A percentile compares a stretch with the other conserved stretches of the same genome.
phyloP scores from a whole-genome alignment of 2,113 vertebrate genomes.

The Grantiella picta region DNA sequence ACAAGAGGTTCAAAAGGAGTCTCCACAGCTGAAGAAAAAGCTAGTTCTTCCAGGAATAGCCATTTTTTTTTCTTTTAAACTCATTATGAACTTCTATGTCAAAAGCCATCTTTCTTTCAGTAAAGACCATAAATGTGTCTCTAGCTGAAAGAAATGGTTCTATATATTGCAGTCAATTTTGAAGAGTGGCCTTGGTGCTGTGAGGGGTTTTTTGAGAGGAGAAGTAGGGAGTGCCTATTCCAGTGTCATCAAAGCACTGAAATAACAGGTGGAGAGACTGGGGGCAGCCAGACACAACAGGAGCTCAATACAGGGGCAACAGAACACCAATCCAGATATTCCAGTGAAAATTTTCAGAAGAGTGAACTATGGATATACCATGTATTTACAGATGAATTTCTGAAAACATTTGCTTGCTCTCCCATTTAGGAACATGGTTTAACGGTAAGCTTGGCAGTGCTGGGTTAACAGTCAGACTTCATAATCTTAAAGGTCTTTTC shows the following conservation, averaged over 20 bases:
- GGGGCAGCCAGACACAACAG: neutral
- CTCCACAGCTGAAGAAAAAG: neutral
- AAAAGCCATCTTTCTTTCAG: neutral
- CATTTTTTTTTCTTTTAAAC: neutral
- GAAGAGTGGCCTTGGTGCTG: rapidly evolving
- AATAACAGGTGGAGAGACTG: neutral
- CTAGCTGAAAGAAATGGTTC: neutral
- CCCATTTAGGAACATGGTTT: neutral
- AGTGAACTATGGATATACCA: neutral
- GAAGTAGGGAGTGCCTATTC: neutral
- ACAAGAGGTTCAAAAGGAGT: neutral
- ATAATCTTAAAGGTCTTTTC: neutral
- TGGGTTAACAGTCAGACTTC: neutral
- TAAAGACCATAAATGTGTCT: neutral
- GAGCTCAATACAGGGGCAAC: neutral
- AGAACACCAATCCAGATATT: neutral
- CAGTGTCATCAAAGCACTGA: neutral
- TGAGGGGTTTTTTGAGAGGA: neutral
- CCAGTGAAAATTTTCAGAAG: neutral
- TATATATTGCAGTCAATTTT: neutral
- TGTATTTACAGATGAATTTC: neutral
- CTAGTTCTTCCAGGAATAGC: neutral
- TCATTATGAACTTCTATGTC: neutral
- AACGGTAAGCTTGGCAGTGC: neutral
- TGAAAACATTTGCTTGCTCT: neutral